Evolutionary conservation across 2,888 invertebrate genomes (phyloP), one percentile per base, ranked within the genome.

Genomic region (Diadegma fenestrale): DNA sequence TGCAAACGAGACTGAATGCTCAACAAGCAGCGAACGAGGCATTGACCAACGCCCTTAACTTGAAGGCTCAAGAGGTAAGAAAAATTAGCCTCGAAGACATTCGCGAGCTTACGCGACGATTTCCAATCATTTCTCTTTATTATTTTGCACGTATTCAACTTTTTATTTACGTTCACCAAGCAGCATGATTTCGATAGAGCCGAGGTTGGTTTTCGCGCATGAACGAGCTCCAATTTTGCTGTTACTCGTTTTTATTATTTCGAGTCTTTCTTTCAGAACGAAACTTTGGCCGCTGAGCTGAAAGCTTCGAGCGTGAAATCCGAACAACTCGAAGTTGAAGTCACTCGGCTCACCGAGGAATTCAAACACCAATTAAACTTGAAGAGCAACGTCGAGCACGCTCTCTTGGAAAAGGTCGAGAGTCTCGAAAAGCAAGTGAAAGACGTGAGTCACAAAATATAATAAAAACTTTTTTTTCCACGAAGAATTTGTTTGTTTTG

Each of bases 1-100:
- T 97, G 85, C 96, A 96, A 91, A 94, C 95, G 68, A 96, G 96
- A 90, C 92, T 97, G 26, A 95, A 96, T 80, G 95, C 95, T 87
- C 96, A 96, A 89, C 96, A 96, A 92, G 94, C 95, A n/a, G 93
- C 93, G n/a, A 94, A 94, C 84, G 93, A 93, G 82, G 92, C 93
- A 51, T 90, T 95, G 84, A 94, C 93, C 2, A 93, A 92, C 81
- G 92, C 92, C 26, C 91, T 95, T 8, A 92, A 92, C 86, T 88
- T 92, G 22, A 94, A 94, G 88, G 92, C 92, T 85, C 92, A 93
- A 86, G 94, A 94, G 93, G 94, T 94, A 90, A 84, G 69, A 48
- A 72, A 45, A 45, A 63, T 54, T 51, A 66, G 71, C 17, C 37
- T 78, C 37, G 48, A 17, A 64, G 33, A 68, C 37, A 43, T 51